Percentiles rank a stretch among this genome's conserved stretches.
Evolutionary conservation across 2,797 vertebrate species (phyloP).

Genomic region (Acanthornis magna): DNA sequence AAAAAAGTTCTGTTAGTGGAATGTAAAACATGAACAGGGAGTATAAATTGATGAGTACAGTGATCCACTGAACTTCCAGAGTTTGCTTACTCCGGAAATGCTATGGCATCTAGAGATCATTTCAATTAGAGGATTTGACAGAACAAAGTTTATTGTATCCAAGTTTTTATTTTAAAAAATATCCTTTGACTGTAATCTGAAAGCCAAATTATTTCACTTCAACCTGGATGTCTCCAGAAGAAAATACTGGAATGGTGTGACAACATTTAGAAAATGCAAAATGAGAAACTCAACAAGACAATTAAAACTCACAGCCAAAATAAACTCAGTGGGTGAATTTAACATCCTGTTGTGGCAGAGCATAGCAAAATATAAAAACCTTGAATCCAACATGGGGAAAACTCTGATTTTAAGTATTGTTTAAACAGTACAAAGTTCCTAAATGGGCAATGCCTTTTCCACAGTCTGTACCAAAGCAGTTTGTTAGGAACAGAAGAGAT

Average conservation of each 20-base stretch:
- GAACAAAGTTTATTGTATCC: background rate
- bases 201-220: constrained; percentile 19
- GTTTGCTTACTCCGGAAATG: background rate
- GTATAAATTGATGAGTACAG: background rate
- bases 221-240: background rate
- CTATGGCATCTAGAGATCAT: background rate
- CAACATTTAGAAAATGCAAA: background rate
- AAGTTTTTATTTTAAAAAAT: constrained; percentile 10
- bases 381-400: background rate
- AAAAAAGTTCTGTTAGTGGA: background rate
- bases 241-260: background rate
- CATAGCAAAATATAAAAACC: background rate
- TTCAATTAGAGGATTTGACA: background rate
- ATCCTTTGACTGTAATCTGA: background rate
- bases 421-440: background rate
- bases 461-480: background rate
- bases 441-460: background rate
- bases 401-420: background rate
- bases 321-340: background rate
- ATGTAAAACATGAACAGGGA: constrained; percentile 19
- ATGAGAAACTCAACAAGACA: background rate
- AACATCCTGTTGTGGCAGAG: background rate
- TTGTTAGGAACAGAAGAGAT: background rate
- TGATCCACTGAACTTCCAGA: background rate
- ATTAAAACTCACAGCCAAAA: background rate